Evolutionary conservation across 2,113 vertebrate species (phyloP).

Genomic region (Rhynchomys soricoides): DNA sequence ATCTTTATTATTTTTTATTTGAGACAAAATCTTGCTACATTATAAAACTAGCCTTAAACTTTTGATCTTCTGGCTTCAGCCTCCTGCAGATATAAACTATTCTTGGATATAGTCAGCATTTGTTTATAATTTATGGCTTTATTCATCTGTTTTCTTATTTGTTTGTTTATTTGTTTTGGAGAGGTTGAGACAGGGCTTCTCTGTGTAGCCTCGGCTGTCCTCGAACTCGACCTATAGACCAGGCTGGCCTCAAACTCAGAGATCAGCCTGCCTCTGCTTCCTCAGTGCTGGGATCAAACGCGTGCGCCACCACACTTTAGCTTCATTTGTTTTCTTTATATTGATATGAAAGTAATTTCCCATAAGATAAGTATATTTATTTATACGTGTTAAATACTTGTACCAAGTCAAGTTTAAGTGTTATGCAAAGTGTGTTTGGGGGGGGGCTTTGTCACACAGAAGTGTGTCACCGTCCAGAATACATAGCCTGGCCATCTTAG

Average conservation of each 20-base stretch:
- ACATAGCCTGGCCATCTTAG: neutral
- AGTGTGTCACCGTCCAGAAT: neutral
- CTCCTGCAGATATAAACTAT: neutral
- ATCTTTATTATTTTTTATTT: neutral
- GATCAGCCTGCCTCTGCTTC: neutral
- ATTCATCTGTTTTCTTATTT: neutral
- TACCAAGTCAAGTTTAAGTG: neutral
- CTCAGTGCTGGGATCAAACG: neutral
- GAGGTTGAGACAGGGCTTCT: neutral
- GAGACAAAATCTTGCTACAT: neutral
- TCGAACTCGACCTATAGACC: neutral
- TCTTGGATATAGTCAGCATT: neutral
- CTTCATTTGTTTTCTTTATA: neutral
- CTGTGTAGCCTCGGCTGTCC: neutral
- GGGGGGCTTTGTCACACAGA: neutral
- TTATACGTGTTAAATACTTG: slow-evolving; percentile 18
- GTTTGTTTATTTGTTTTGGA: neutral
- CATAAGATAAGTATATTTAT: neutral
- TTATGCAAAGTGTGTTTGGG: neutral
- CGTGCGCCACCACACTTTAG: neutral
- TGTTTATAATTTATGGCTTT: neutral
- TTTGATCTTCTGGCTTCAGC: neutral
- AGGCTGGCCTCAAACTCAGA: neutral
- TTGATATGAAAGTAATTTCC: slow-evolving; percentile 43
- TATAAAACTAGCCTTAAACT: neutral